Evolutionary conservation across 2,797 vertebrate species (phyloP).

Genomic region (Sebastes vulpes): DNA sequence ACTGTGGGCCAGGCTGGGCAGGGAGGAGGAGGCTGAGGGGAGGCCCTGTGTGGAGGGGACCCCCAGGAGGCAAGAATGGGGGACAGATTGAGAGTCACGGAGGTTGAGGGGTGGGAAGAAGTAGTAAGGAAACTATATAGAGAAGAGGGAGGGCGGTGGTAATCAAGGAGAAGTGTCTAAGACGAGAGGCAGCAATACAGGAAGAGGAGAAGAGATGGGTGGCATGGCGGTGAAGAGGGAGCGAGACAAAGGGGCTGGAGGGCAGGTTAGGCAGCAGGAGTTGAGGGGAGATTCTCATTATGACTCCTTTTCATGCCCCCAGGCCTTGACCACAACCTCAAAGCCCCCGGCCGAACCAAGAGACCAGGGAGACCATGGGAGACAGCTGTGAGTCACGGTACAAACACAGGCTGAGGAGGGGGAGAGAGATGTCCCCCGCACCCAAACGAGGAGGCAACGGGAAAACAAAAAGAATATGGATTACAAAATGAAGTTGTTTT

Average conservation of each 20-base stretch:
- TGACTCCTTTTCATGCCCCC: constrained; percentile 68
- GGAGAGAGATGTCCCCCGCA: constrained; percentile 22
- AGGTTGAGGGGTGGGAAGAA: constrained; percentile 10
- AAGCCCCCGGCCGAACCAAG: constrained; percentile 66
- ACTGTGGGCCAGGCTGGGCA: constrained; percentile 69
- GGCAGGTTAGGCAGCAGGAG: constrained; percentile 61
- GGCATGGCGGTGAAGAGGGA: constrained; percentile 27
- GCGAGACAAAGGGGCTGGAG: constrained; percentile 47
- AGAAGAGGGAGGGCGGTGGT: neutral
- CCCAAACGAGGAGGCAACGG: constrained; percentile 8
- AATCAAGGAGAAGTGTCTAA: constrained; percentile 1
- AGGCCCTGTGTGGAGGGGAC: constrained; percentile 61
- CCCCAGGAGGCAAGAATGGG: constrained; percentile 44
- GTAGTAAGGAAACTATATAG: constrained; percentile 8
- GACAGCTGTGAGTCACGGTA: constrained; percentile 69
- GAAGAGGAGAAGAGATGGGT: constrained; percentile 25
- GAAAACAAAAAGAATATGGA: neutral
- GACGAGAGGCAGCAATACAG: constrained; percentile 13
- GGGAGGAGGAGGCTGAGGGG: constrained; percentile 63
- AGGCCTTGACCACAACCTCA: constrained; percentile 74
- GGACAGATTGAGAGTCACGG: constrained; percentile 26
- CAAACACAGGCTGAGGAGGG: constrained; percentile 18
- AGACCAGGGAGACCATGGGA: constrained; percentile 56
- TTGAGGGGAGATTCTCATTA: constrained; percentile 64
- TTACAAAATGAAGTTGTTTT: neutral